Evolutionary conservation across 1,140 invertebrate species (phyloP).

Genomic region (Scaptomyza graminum): DNA sequence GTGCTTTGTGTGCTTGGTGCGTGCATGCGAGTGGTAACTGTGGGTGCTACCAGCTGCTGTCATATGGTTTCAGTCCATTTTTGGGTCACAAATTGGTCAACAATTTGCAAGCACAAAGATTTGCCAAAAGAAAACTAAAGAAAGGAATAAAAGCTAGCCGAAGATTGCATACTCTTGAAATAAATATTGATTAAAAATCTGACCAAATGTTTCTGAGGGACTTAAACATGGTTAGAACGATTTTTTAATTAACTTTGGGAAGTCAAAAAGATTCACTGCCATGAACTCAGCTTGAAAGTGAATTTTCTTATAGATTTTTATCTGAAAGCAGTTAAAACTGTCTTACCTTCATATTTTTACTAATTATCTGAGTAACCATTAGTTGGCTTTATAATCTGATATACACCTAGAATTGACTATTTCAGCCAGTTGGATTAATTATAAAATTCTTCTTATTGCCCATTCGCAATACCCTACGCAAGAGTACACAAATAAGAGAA

Average conservation of each 20-base stretch:
- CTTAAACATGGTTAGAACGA: too few relatives aligned
- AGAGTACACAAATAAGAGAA: conserved; percentile 1
- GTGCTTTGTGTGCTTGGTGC: conserved; percentile 10
- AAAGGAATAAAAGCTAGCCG: neutral
- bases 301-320: too few relatives aligned
- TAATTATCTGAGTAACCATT: too few relatives aligned
- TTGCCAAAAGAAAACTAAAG: conserved; percentile 16
- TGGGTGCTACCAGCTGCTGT: conserved; percentile 33
- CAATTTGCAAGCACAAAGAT: conserved; percentile 38
- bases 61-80: conserved; percentile 45
- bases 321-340: too few relatives aligned
- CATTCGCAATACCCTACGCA: neutral
- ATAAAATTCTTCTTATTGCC: neutral
- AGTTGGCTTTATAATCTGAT: too few relatives aligned
- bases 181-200: too few relatives aligned
- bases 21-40: conserved; percentile 34
- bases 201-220: too few relatives aligned
- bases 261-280: too few relatives aligned
- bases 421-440: neutral
- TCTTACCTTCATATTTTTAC: too few relatives aligned
- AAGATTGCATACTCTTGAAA: neutral
- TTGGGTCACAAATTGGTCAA: conserved; percentile 45
- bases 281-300: too few relatives aligned
- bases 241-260: too few relatives aligned
- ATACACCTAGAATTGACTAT: too few relatives aligned